Percentiles rank a stretch among this genome's conserved stretches.
Conservation (phyloP, 2,888 invertebrate genomes). For the Tetramorium bicarinatum region DNA sequence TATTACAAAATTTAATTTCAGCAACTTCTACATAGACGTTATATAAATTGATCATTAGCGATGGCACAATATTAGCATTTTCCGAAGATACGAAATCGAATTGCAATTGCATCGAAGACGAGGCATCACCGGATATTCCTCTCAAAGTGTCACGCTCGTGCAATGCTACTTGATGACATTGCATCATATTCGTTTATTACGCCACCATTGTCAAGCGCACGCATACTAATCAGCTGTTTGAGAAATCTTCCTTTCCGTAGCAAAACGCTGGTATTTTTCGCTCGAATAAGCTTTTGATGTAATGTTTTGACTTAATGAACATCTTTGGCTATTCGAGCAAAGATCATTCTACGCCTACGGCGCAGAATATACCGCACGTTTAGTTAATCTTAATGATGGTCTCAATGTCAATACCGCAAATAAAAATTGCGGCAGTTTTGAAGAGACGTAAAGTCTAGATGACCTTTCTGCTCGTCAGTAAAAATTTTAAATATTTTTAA, state of each 20-base stretch:
- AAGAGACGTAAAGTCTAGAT: neutral
- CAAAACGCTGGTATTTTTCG: neutral
- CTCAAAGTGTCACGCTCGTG: constrained; percentile 3
- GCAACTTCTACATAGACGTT: neutral
- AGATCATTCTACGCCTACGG: neutral
- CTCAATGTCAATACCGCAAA: constrained; percentile 3
- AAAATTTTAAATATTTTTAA: too few species aligned
- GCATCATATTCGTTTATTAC: constrained; percentile 31
- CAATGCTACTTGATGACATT: constrained; percentile 3
- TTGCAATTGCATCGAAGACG: neutral
- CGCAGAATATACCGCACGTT: neutral
- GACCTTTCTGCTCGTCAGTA: neutral
- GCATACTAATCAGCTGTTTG: constrained; percentile 33
- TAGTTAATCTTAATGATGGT: neutral
- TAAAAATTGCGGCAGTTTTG: neutral
- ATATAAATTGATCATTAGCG: neutral
- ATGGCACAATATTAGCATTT: neutral
- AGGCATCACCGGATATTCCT: constrained; percentile 10
- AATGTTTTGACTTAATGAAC: neutral
- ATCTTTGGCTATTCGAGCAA: constrained; percentile 1
- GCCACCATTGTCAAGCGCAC: constrained; percentile 25
- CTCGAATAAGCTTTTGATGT: constrained; percentile 5
- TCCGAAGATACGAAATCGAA: neutral
- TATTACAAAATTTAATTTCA: neutral
- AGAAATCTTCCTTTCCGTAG: constrained; percentile 23